A percentile compares a stretch with the other conserved stretches of the same genome.
Evolutionary conservation across 2,888 invertebrate species (phyloP).

Genomic region (Tipula unca): DNA sequence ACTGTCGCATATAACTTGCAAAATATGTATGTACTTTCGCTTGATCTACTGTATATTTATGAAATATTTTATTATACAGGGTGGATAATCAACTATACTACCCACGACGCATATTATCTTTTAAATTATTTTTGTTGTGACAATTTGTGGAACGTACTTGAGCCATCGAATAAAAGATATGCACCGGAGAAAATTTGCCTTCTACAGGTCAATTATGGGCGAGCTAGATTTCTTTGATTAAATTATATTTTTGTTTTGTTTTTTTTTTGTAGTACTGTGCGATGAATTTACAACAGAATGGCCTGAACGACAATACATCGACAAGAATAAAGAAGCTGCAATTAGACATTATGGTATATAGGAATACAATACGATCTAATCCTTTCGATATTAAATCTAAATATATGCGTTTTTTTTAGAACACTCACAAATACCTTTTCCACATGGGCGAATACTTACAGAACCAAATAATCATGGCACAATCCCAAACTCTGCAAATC

Average conservation of each 20-base stretch:
- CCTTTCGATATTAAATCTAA: no score
- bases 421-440: slow-evolving; percentile 20
- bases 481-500: slow-evolving; percentile 21
- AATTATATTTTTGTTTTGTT: no score
- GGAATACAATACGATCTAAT: background rate
- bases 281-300: background rate
- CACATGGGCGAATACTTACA: slow-evolving; percentile 31
- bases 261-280: background rate
- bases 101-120: background rate
- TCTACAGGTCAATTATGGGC: no score
- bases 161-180: no score
- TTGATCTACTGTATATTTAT: background rate
- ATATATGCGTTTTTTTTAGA: background rate
- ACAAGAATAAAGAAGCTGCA: background rate
- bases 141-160: no score
- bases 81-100: background rate
- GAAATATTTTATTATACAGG: background rate
- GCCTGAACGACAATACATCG: background rate
- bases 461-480: slow-evolving; percentile 31
- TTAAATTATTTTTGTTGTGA: background rate
- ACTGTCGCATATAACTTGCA: background rate
- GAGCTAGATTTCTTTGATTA: no score
- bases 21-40: no score
- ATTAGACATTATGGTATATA: background rate
- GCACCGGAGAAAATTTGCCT: no score